Conservation (phyloP, 2,797 vertebrate species). For the Protonibea diacanthus region DNA sequence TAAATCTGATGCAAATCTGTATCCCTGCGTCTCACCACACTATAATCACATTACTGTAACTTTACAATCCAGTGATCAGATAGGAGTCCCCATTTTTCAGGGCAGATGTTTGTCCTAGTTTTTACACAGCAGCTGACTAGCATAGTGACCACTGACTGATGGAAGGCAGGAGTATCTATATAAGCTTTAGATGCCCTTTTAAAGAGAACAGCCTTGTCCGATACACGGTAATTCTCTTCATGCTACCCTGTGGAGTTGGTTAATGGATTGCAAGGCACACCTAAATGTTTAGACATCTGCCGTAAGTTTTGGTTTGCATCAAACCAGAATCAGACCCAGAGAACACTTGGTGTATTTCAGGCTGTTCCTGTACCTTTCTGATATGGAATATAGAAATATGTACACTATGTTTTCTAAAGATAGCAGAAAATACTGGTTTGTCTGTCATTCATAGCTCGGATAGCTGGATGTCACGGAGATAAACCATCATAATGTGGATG, state of each 20-base stretch:
- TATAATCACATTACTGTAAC: constrained; percentile 35
- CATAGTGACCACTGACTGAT: constrained; percentile 22
- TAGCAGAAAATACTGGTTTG: not conserved
- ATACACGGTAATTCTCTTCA: constrained; percentile 44
- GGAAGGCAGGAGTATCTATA: constrained; percentile 44
- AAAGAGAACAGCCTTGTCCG: constrained; percentile 57
- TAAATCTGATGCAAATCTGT: constrained; percentile 27
- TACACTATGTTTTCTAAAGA: not conserved
- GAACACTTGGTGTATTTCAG: not conserved
- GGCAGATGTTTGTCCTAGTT: constrained; percentile 67
- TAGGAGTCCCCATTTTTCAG: constrained; percentile 37
- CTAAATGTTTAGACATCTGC: constrained; percentile 19
- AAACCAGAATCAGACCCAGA: not conserved
- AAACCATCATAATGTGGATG: not conserved
- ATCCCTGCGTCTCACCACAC: constrained; percentile 13
- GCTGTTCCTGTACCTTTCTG: not conserved
- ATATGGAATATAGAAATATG: not conserved
- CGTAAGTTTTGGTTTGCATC: not conserved
- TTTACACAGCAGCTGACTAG: constrained; percentile 34
- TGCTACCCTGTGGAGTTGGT: constrained; percentile 22
- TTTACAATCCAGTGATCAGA: constrained; percentile 49
- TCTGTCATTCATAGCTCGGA: not conserved
- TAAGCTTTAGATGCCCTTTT: constrained; percentile 46
- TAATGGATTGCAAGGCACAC: constrained; percentile 10
- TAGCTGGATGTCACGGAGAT: not conserved